Conservation (phyloP, 1,140 invertebrate species). For the Paraescarpia echinospica region DNA sequence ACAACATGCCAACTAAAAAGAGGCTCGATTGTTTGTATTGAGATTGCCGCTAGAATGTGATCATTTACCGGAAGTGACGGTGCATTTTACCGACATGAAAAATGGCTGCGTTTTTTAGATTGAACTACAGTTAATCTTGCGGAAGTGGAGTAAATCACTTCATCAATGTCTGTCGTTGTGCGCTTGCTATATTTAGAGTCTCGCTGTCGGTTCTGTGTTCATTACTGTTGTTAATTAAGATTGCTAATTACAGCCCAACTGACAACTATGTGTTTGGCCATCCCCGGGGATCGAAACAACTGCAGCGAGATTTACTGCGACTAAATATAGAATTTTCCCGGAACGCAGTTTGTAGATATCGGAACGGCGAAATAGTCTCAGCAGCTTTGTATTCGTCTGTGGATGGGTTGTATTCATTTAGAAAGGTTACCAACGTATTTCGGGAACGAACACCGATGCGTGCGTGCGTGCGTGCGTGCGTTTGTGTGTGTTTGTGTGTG, state of each 20-base stretch:
- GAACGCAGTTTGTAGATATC: not conserved
- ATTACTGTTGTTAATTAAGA: constrained; percentile 2
- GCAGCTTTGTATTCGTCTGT: not conserved
- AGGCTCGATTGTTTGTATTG: not conserved
- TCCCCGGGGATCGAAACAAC: not conserved
- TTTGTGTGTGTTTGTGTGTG: no score
- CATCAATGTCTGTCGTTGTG: not conserved
- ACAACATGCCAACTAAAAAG: not conserved
- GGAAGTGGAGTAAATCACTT: not conserved
- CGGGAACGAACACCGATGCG: not conserved
- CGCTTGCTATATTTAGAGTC: not conserved
- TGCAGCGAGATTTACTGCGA: not conserved
- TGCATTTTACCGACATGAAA: not conserved
- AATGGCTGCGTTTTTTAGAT: not conserved
- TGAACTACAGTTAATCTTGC: not conserved
- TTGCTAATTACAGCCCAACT: not conserved
- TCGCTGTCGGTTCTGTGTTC: not conserved
- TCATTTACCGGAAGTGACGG: not conserved
- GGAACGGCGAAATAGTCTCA: not conserved
- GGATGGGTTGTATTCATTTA: not conserved
- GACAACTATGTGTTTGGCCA: not conserved
- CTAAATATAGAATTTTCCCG: not conserved
- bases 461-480: no score
- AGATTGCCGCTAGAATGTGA: not conserved
- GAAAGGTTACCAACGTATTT: not conserved